Evolutionary conservation across 2,113 vertebrate genomes (phyloP), one percentile per base, ranked within the genome.

Genomic region (Xenopus laevis): DNA sequence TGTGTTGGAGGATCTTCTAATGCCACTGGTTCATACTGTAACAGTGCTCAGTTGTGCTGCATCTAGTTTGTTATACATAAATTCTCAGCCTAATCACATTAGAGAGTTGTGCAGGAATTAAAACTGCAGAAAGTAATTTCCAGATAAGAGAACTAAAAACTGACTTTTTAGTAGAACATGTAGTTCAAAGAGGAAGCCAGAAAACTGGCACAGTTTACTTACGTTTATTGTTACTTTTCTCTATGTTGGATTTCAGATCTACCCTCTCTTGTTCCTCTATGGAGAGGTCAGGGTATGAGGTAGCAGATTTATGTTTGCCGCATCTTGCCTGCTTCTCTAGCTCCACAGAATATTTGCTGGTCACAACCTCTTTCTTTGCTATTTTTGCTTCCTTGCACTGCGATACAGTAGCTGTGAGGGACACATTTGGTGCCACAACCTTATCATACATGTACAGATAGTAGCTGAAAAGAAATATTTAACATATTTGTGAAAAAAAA

Each of bases 381-480:
- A 81, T 21, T 85, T 90, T 92, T 33, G 88, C 70, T 73, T 93
- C 92, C 77, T 91, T 92, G 77, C 83, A 84, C 47, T 89, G 91
- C 11, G 88, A 83, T 75, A 90, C 83, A 33, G 84, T 77, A 77
- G 86, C 85, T 60, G 90, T 87, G 66, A 94, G 90, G 2, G 96
- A 98, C 44, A 99, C 96, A 47, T 98, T 98, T 23, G 96, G 97
- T 12, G 97, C 96, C 87, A 98, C 93, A 89, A 98, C 92, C 86
- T 98, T 98, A 86, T 99, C 96, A 65, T 95, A 99, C 71, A 97
- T 96, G 82, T 97, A 98, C 82, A 99, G 89, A 89, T 94, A 98
- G 89, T 95, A 98, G 83, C 96, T 99, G 87, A 65, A 88, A 85
- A 0, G 83, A 55, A 55, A 55, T 55, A 55, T 55, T 55, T 55